These are phyloP conservation scores for Chrysina gloriosa DNA, from an alignment of 2,888 invertebrate species.

Conservation along the genomic window DNA sequence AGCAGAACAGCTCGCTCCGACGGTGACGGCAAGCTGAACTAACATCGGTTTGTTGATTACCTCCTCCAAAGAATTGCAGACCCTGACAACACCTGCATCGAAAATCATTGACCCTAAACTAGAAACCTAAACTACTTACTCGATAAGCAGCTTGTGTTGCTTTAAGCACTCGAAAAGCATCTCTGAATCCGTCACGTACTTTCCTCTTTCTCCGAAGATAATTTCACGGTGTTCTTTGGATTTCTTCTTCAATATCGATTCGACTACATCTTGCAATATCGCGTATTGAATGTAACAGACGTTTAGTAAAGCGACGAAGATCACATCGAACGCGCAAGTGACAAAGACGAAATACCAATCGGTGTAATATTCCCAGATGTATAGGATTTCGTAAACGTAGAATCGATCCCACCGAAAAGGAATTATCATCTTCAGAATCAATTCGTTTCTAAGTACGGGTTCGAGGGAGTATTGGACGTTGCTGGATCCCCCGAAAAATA, in stretches of 20 bases:
- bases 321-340: conserved; percentile 36
- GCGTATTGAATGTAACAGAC: conserved; percentile 33
- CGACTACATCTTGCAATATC: conserved; percentile 46
- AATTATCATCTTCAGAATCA: conserved; percentile 43
- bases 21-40: too few species aligned
- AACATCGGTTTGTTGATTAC: too few species aligned
- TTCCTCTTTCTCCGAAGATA: conserved; percentile 22
- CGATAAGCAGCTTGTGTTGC: conserved; percentile 47
- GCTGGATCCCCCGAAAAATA: not conserved
- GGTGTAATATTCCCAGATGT: conserved; percentile 43
- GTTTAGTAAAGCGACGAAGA: conserved; percentile 35
- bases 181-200: conserved; percentile 29
- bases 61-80: too few species aligned
- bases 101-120: too few species aligned
- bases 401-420: conserved; percentile 43
- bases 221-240: conserved; percentile 12
- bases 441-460: conserved; percentile 23
- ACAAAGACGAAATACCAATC: conserved; percentile 39
- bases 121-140: too few species aligned
- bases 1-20: too few species aligned
- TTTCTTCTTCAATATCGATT: conserved; percentile 15
- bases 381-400: conserved; percentile 46
- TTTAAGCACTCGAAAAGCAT: conserved; percentile 45
- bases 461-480: conserved; percentile 11
- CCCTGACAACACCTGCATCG: too few species aligned